These are phyloP conservation scores for Anadara kagoshimensis DNA, from an alignment of 1,140 invertebrate genomes.

Conservation along the genomic window DNA sequence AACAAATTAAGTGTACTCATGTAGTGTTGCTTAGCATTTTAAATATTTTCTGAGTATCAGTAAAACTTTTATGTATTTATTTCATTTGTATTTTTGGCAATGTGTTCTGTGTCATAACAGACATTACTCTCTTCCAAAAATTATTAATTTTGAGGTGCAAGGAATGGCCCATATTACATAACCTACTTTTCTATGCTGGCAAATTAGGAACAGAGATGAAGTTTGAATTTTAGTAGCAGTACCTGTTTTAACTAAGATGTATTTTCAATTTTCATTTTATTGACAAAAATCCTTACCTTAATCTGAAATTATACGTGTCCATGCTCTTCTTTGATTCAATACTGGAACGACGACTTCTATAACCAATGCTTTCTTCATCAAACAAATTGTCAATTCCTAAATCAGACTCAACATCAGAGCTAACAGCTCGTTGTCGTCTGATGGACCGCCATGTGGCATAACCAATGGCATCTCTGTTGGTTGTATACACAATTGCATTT, in stretches of 20 bases:
- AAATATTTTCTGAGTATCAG: too few relatives aligned
- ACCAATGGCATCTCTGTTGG: constrained; percentile 78
- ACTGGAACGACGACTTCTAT: constrained; percentile 42
- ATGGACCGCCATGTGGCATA: constrained; percentile 86
- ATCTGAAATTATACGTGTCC: constrained; percentile 24
- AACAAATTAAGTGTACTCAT: too few relatives aligned
- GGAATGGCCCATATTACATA: too few relatives aligned
- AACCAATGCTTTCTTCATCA: constrained; percentile 31
- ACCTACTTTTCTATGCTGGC: too few relatives aligned
- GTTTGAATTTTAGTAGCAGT: not conserved
- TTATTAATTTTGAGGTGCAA: too few relatives aligned
- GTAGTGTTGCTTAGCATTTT: too few relatives aligned
- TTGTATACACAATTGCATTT: constrained; percentile 62
- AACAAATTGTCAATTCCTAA: constrained; percentile 48
- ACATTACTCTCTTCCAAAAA: too few relatives aligned
- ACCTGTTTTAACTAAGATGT: not conserved
- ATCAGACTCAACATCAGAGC: constrained; percentile 64
- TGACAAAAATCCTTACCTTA: constrained; percentile 20
- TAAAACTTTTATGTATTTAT: too few relatives aligned
- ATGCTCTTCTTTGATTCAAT: constrained; percentile 43
- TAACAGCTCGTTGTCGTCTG: constrained; percentile 78
- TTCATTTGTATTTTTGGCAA: too few relatives aligned
- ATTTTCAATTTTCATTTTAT: not conserved
- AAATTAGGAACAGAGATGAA: too few relatives aligned
- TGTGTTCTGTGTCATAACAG: too few relatives aligned